Evolutionary conservation across 2,888 invertebrate genomes (phyloP).

Genomic region (Xiphydria camelus): DNA sequence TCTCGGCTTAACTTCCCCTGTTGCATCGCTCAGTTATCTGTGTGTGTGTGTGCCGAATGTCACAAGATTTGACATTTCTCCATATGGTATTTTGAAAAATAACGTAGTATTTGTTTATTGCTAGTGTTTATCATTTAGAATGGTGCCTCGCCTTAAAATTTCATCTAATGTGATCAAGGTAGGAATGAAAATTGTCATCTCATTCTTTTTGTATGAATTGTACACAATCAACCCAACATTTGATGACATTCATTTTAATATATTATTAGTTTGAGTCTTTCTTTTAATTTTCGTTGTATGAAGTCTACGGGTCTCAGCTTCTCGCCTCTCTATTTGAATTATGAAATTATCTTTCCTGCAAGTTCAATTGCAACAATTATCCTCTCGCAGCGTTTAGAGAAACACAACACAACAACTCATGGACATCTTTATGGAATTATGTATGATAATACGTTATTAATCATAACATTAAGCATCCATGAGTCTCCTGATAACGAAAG

Average conservation of each 20-base stretch:
- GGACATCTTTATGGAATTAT: conserved; percentile 78
- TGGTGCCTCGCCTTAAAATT: conserved; percentile 77
- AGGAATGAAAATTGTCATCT: conserved; percentile 25
- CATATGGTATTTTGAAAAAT: conserved; percentile 3
- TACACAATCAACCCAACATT: conserved; percentile 2
- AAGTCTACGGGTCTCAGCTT: no score
- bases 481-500: conserved; percentile 61
- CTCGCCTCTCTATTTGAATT: no score
- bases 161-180: conserved; percentile 73
- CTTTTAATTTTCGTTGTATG: no score
- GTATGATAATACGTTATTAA: conserved; percentile 71
- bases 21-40: no score
- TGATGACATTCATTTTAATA: conserved; percentile 11
- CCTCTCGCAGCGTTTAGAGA: conserved; percentile 69
- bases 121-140: no score
- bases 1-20: no score
- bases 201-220: conserved; percentile 22
- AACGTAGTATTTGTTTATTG: conserved; percentile 3
- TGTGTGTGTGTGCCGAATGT: no score
- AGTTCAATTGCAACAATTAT: conserved; percentile 11
- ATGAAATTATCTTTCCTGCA: no score
- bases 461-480: conserved; percentile 72
- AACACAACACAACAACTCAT: conserved; percentile 65
- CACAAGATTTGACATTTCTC: no score
- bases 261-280: no score